Percentiles rank a stretch among this genome's conserved stretches.
Conservation (phyloP, 2,888 invertebrate species). For the Xylota segnis region DNA sequence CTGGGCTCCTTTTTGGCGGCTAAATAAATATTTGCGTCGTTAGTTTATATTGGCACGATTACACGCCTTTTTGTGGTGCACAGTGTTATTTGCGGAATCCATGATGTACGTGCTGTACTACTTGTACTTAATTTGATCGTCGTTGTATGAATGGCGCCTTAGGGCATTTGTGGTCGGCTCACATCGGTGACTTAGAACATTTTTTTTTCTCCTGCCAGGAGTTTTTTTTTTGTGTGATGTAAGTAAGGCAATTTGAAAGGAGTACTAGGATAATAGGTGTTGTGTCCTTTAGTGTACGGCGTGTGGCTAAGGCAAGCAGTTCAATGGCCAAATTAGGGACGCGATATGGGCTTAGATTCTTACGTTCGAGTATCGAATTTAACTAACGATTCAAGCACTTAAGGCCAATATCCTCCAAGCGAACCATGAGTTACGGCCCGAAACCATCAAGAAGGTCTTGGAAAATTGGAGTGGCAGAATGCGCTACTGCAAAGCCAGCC, state of each 20-base stretch:
- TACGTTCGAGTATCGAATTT: no score
- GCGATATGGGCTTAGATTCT: no score
- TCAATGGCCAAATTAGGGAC: no score
- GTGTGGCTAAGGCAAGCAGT: no score
- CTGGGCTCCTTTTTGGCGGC: slow-evolving; percentile 13
- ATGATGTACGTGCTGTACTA: not conserved
- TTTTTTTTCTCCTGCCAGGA: not conserved
- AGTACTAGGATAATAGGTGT: no score
- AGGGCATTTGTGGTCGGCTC: not conserved
- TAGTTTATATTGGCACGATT: slow-evolving; percentile 43
- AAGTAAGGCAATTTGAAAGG: not conserved
- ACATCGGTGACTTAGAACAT: not conserved
- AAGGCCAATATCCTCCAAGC: no score
- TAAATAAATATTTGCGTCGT: slow-evolving; percentile 56
- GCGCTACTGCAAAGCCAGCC: no score
- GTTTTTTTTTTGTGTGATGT: not conserved
- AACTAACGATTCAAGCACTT: no score
- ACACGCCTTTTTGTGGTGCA: slow-evolving; percentile 33
- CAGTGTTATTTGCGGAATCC: slow-evolving; percentile 9
- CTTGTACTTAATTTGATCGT: slow-evolving; percentile 6
- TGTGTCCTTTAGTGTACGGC: no score
- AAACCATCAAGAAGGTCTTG: no score
- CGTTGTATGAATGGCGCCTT: not conserved
- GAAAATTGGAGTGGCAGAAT: no score
- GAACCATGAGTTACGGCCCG: no score